phyloP scores from a whole-genome alignment of 2,888 invertebrate species.

The Copidosoma aretas region DNA sequence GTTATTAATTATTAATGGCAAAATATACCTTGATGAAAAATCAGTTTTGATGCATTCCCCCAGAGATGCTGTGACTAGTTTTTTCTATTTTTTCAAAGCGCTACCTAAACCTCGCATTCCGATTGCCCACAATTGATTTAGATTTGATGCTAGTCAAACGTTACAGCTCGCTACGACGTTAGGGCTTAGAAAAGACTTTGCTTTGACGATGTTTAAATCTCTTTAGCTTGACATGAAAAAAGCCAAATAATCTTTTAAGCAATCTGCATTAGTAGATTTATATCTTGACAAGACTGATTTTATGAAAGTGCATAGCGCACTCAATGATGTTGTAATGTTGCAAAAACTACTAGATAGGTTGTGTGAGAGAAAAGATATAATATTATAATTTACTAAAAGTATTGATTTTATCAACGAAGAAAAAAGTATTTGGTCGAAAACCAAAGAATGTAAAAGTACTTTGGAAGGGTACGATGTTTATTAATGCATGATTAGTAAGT shows the following conservation, averaged over 20 bases:
- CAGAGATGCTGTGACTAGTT: conserved; percentile 18
- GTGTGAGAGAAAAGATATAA: too few relatives aligned
- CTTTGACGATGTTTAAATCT: conserved; percentile 17
- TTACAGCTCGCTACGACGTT: background rate
- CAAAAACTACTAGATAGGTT: too few relatives aligned
- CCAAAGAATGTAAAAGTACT: too few relatives aligned
- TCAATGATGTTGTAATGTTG: conserved; percentile 25
- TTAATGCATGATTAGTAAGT: too few relatives aligned
- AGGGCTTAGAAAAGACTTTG: conserved; percentile 7
- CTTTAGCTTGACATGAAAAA: conserved; percentile 5
- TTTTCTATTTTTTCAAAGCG: conserved; percentile 20
- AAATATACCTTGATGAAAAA: conserved; percentile 10
- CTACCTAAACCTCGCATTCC: conserved; percentile 10
- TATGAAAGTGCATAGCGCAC: conserved; percentile 17
- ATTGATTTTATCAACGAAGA: background rate
- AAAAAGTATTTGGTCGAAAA: too few relatives aligned
- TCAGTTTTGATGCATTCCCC: conserved; percentile 7
- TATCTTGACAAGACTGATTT: background rate
- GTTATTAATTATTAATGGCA: background rate
- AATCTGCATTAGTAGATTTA: background rate
- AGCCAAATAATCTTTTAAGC: background rate
- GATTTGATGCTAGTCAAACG: conserved; percentile 3
- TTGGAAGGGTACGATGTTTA: too few relatives aligned
- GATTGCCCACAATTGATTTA: conserved; percentile 17
- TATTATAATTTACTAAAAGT: background rate